A percentile compares a stretch with the other conserved stretches of the same genome.
Evolutionary conservation across 1,140 invertebrate species (phyloP).

Genomic region (Schmidtea mediterranea): DNA sequence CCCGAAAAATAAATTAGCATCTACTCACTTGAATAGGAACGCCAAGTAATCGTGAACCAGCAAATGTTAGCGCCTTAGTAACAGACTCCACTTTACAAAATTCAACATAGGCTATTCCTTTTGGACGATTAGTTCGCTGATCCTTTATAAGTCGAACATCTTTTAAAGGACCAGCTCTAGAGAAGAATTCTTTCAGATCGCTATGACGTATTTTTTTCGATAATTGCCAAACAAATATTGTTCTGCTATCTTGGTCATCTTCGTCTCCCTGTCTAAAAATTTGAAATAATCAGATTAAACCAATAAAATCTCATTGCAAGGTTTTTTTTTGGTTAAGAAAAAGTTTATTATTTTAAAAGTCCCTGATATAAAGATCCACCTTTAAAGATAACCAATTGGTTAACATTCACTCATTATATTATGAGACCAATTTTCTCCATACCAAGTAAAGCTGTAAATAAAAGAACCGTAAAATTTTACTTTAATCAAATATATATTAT

Average conservation of each 20-base stretch:
- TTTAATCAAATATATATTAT: too few relatives aligned
- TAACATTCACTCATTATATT: too few relatives aligned
- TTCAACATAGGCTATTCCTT: conserved; percentile 97
- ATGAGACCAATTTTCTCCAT: too few relatives aligned
- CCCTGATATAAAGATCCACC: too few relatives aligned
- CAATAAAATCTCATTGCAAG: too few relatives aligned
- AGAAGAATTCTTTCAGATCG: conserved; percentile 96
- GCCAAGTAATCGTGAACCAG: conserved; percentile 31
- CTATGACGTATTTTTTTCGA: conserved; percentile 69
- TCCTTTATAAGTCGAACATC: conserved; percentile 95
- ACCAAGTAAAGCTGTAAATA: too few relatives aligned
- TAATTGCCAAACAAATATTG: conserved; percentile 58
- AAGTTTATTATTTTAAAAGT: too few relatives aligned
- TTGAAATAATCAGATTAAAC: too few relatives aligned
- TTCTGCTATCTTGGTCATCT: conserved; percentile 51
- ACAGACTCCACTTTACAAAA: conserved; percentile 93
- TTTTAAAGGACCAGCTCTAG: conserved; percentile 71
- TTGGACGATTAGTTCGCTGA: conserved; percentile 88
- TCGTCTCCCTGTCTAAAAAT: conserved; percentile 70
- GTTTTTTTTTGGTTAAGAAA: too few relatives aligned
- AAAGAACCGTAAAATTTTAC: too few relatives aligned
- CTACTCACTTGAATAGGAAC: conserved; percentile 79
- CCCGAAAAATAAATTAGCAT: conserved; percentile 91
- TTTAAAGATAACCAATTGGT: too few relatives aligned
- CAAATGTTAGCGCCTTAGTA: conserved; percentile 71